Percentiles rank a stretch among this genome's conserved stretches.
These are phyloP conservation scores for Staurois parvus DNA, from an alignment of 2,797 vertebrate genomes.

Conservation along the genomic window DNA sequence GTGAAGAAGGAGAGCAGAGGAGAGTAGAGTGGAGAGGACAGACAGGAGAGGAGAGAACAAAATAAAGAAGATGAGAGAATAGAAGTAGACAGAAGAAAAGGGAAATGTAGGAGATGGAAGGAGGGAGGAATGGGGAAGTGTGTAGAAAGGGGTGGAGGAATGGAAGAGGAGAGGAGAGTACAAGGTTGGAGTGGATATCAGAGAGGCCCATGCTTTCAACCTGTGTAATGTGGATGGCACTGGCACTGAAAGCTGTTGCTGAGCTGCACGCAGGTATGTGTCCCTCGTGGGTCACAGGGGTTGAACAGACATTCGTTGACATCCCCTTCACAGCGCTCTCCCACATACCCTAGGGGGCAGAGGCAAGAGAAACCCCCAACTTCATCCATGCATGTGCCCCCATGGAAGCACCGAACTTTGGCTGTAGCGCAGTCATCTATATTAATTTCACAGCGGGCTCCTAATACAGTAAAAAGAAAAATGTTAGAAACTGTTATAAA, in stretches of 20 bases:
- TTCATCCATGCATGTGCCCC: slow-evolving; percentile 63
- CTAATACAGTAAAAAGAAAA: slow-evolving; percentile 14
- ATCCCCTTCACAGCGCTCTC: slow-evolving; percentile 66
- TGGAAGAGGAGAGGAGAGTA: too few relatives aligned
- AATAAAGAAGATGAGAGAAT: too few relatives aligned
- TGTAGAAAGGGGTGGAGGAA: too few relatives aligned
- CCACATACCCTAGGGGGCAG: slow-evolving; percentile 69
- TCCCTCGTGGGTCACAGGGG: slow-evolving; percentile 63
- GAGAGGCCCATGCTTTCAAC: slow-evolving; percentile 54
- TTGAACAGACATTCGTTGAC: slow-evolving; percentile 57
- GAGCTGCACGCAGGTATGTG: slow-evolving; percentile 31
- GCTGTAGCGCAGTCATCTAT: slow-evolving; percentile 55
- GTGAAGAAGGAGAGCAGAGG: too few relatives aligned
- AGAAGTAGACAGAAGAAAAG: too few relatives aligned
- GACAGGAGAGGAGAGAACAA: too few relatives aligned
- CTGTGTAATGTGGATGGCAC: slow-evolving; percentile 65
- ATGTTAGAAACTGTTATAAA: too few relatives aligned
- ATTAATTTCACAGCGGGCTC: slow-evolving; percentile 53
- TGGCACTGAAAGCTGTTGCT: slow-evolving; percentile 43
- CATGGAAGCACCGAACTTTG: slow-evolving; percentile 55
- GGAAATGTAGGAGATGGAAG: not conserved
- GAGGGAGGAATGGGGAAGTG: not conserved
- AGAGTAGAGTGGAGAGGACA: too few relatives aligned
- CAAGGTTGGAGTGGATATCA: too few relatives aligned
- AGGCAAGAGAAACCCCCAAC: slow-evolving; percentile 69